Percentiles rank a stretch among this genome's conserved stretches.
Conservation (phyloP, 2,113 vertebrate species). For the Brachyhypopomus occidentalis region DNA sequence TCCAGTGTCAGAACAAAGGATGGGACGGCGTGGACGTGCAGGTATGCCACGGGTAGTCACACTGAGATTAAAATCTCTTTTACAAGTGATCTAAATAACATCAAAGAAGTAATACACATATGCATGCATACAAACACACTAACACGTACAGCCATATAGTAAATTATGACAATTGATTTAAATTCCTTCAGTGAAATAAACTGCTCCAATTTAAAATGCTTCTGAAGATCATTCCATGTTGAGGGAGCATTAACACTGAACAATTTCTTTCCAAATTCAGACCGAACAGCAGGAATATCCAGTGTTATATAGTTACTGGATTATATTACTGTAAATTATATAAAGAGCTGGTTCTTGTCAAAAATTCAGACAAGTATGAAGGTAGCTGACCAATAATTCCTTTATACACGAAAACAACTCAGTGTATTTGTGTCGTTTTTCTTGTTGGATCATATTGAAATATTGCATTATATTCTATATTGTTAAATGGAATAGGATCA, state of each 20-base stretch:
- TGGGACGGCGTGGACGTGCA: constrained; percentile 93
- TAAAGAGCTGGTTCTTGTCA: background rate
- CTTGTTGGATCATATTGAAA: too few species aligned
- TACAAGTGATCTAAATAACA: too few species aligned
- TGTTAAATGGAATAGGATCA: too few species aligned
- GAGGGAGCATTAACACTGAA: background rate
- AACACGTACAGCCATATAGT: too few species aligned
- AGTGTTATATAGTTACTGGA: background rate
- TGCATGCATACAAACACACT: too few species aligned
- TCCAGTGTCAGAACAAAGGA: constrained; percentile 93
- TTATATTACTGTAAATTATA: background rate
- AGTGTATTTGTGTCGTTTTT: too few species aligned
- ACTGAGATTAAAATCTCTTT: too few species aligned
- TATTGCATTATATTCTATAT: too few species aligned
- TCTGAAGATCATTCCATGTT: background rate
- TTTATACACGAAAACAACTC: background rate
- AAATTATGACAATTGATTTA: too few species aligned
- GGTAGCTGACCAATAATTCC: background rate
- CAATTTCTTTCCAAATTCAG: too few species aligned
- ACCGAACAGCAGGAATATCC: too few species aligned
- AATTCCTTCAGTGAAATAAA: background rate
- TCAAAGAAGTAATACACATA: too few species aligned
- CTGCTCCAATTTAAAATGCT: background rate
- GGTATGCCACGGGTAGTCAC: constrained; percentile 76
- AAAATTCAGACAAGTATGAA: constrained; percentile 7